These are phyloP conservation scores for Eriocheir sinensis DNA, from an alignment of 1,140 invertebrate species.

Conservation along the genomic window DNA sequence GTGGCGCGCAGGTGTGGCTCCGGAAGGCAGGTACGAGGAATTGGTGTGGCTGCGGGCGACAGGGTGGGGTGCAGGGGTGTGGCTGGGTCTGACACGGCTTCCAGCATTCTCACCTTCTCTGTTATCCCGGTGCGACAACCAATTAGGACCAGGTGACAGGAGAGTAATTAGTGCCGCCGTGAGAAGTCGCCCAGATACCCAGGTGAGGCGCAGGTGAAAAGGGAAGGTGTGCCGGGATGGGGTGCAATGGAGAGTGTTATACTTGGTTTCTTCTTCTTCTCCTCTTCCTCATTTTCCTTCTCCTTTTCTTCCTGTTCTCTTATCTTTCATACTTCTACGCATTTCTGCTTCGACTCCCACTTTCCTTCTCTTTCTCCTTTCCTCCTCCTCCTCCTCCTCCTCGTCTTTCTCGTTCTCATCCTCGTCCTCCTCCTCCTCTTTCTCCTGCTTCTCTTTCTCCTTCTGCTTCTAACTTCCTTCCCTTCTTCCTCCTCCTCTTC, in stretches of 20 bases:
- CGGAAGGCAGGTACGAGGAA: not conserved
- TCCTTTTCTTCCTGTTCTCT: not conserved
- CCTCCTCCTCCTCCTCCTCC: not conserved
- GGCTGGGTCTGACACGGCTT: no score
- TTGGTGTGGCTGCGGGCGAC: no score
- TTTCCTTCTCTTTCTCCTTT: not conserved
- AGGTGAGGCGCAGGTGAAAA: not conserved
- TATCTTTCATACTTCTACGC: not conserved
- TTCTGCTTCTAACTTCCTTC: not conserved
- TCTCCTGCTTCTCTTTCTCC: not conserved
- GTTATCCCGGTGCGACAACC: not conserved
- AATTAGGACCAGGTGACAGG: not conserved
- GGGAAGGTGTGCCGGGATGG: no score
- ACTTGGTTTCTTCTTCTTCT: no score
- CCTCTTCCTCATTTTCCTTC: not conserved
- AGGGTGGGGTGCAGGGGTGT: no score
- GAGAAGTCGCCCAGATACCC: not conserved
- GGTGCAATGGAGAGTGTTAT: no score
- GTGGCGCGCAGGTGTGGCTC: not conserved
- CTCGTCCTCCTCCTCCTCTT: not conserved
- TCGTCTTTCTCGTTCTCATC: no score
- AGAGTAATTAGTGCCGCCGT: not conserved
- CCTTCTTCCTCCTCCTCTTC: not conserved
- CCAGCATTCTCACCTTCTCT: not conserved
- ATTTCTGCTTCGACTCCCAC: not conserved